Base-by-base conservation (phyloP, 2,888 invertebrate genomes). In the Athalia circularis region DNA sequence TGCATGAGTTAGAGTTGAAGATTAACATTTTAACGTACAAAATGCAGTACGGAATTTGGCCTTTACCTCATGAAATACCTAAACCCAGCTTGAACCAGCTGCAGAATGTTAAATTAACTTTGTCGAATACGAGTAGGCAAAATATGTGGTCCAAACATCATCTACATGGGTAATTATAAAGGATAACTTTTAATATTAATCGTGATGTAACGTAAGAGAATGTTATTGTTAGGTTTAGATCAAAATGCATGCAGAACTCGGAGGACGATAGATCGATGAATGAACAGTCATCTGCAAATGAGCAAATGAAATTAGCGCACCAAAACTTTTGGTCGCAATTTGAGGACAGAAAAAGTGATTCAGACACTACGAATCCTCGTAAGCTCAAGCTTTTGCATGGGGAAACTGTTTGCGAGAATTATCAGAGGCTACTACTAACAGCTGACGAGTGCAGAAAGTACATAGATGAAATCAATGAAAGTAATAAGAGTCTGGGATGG, bases 11-110 rank as follows among this genome's bases (percentile, higher is more conserved):
- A 3, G 88, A 89, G 80, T 80, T 89, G 15, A 87, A 87, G 78
- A 82, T 88, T 4, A 87, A 88, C 68, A 84, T 89, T 52, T 70
- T 89, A 59, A 87, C 87, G 0, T 89, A 89, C 74, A 88, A 88
- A 82, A 83, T 87, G 79, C 88, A 88, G 75, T 89, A 89, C 50
- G 89, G 88, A 3, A 82, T 83, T 8, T 89, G 88, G 89, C 87
- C 88, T 1, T 54, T 86, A 57, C 85, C 86, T 1, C 82, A 86
- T 74, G 82, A 86, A 75, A 81, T 87, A 77, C 80, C 77, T 13
- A 81, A 80, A 48, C 80, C 77, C 11, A 83, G 79, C 62, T 52
- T 62, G 45, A 84, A 79, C 5, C 80, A 82, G 5, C 50, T 85
- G 0, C 78, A 80, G 47, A 84, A 85, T 13, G 82, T 85, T 5